Evolutionary conservation across 2,797 vertebrate species (phyloP).

Genomic region (Macrochelys suwanniensis): DNA sequence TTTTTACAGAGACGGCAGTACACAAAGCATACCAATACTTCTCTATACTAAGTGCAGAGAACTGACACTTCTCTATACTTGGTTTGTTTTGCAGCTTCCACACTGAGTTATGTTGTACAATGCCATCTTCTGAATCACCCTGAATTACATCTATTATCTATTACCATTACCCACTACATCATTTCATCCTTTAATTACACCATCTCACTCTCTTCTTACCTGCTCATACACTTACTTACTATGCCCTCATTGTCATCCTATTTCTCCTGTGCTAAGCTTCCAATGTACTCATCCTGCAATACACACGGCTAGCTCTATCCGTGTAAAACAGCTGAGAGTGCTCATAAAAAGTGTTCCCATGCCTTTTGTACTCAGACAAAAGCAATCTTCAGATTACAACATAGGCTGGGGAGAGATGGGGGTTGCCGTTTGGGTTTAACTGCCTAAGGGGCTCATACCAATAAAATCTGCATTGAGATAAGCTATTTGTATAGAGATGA

Average conservation of each 20-base stretch:
- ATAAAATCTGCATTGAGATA: slow-evolving; percentile 63
- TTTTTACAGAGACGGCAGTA: slow-evolving; percentile 62
- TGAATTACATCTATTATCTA: slow-evolving; percentile 79
- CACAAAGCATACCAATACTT: slow-evolving; percentile 74
- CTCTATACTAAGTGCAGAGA: slow-evolving; percentile 43
- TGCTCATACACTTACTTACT: slow-evolving; percentile 67
- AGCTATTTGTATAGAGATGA: slow-evolving; percentile 41
- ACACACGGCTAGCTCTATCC: slow-evolving; percentile 44
- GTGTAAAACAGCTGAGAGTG: slow-evolving; percentile 31
- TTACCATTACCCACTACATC: slow-evolving; percentile 75
- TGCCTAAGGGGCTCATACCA: slow-evolving; percentile 11
- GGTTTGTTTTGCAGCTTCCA: slow-evolving; percentile 74
- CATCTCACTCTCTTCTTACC: slow-evolving; percentile 74
- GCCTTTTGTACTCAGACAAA: slow-evolving; percentile 72
- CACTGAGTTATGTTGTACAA: slow-evolving; percentile 73
- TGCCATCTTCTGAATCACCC: slow-evolving; percentile 78
- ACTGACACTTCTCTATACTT: slow-evolving; percentile 68
- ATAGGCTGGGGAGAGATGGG: slow-evolving; percentile 18
- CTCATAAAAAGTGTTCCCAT: slow-evolving; percentile 66
- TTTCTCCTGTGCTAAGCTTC: slow-evolving; percentile 74
- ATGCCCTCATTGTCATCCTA: slow-evolving; percentile 75
- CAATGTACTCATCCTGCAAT: slow-evolving; percentile 58
- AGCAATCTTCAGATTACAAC: slow-evolving; percentile 60
- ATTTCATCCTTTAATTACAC: slow-evolving; percentile 74
- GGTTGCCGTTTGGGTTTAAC: slow-evolving; percentile 30